Evolutionary conservation across 2,113 vertebrate genomes (phyloP).

Genomic region (Pitta sordida): DNA sequence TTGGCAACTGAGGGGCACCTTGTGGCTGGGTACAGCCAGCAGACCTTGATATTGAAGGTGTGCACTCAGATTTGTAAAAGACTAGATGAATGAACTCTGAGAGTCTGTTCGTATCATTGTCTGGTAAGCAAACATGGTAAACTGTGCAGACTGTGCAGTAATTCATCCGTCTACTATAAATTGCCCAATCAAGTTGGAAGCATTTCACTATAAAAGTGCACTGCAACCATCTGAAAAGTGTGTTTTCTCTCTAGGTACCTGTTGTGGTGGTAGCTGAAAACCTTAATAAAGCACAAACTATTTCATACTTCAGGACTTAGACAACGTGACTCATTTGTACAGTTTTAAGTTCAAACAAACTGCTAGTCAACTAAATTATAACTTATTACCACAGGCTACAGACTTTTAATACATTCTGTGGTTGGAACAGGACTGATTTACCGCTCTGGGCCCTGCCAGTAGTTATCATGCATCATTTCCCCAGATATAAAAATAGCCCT

Average conservation of each 20-base stretch:
- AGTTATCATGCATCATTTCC: constrained; percentile 58
- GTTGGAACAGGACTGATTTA: constrained; percentile 47
- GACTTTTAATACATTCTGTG: constrained; percentile 46
- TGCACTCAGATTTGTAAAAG: not conserved
- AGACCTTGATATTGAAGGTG: not conserved
- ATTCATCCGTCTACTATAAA: constrained; percentile 17
- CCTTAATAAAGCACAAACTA: constrained; percentile 54
- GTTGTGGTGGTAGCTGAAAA: not conserved
- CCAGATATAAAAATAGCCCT: constrained; percentile 66
- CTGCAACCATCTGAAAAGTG: not conserved
- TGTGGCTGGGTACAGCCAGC: not conserved
- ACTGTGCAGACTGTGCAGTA: not conserved
- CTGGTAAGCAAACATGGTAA: not conserved
- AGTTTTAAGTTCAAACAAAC: constrained; percentile 47
- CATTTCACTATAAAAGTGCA: constrained; percentile 3
- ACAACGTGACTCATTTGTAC: constrained; percentile 56
- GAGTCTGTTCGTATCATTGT: constrained; percentile 11
- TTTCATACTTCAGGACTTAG: constrained; percentile 30
- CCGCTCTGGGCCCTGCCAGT: not conserved
- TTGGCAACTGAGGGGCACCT: not conserved
- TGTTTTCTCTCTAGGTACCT: not conserved
- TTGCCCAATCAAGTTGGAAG: constrained; percentile 28
- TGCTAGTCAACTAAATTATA: constrained; percentile 58
- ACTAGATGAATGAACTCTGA: constrained; percentile 7
- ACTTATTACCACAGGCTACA: constrained; percentile 51